Base-by-base conservation (phyloP, 1,140 invertebrate species). In the Oreohelix idahoensis region DNA sequence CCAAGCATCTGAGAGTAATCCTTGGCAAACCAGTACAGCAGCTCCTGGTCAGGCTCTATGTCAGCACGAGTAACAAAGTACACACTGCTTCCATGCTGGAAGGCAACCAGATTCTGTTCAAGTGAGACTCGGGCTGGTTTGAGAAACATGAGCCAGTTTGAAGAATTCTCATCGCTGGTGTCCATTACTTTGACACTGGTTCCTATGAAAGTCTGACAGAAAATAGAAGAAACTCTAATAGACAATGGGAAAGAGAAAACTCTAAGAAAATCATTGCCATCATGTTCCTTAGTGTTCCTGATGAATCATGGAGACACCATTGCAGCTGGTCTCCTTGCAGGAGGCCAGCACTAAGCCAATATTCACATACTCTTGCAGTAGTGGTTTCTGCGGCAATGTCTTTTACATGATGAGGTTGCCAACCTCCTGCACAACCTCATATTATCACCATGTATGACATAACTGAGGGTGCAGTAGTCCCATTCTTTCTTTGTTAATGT, bases 71-170 rank as follows among this genome's bases (percentile, higher is more conserved):
- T 87, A n/a, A 87, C 82, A 73, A 89, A 89, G 75, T 78, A 87
- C 11, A 90, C 86, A n/a, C 81, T 53, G 10, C 73, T 32, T 8
- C 86, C 86, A 15, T 87, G 79, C 80, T 90, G 89, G 74, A 88
- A 89, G 17, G 87, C 89, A 1, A 89, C 66, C 38, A 90, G 29
- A 76, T 90, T 90, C 73, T 89, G 89, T 39, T 89, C 87, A 20
- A 53, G 36, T 1, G 81, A 39, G 35, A 80, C 81, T 13, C 86
- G 71, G 11, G 89, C 89, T 45, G 86, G 86, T 39, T 88, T 86
- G 23, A 90, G 45, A 84, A 89, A 90, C 86, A 85, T 89, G 71
- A 89, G 84, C 89, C 89, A 90, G 76, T 90, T 90, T 66, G 82
- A 84, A 1, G 73, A 69, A 58, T 87, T 81, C 78, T 90, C 89